Base-by-base conservation (phyloP, 2,888 invertebrate genomes). In the Pristionchus fissidentatus region DNA sequence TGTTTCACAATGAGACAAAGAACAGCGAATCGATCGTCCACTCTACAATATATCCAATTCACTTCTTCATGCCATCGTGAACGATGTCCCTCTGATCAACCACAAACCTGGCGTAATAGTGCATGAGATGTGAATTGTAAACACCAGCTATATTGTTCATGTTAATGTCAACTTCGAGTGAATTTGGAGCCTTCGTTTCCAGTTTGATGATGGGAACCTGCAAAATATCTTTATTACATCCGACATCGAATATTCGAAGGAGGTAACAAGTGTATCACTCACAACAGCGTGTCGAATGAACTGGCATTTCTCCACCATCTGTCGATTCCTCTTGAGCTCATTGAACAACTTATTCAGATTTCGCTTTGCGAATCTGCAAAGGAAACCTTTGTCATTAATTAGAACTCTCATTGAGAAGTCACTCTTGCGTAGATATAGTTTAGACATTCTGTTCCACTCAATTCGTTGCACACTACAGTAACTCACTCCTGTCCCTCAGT, bases 71-170 rank as follows among this genome's bases (percentile, higher is more conserved):
- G 22, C n/a, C 43, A 91, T 90, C 87, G 85, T 19, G 91, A 87
- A n/a, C n/a, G n/a, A n/a, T n/a, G n/a, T n/a, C n/a, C n/a, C n/a
- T n/a, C n/a, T n/a, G n/a, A n/a, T n/a, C n/a, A n/a, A n/a, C n/a
- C n/a, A n/a, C n/a, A n/a, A n/a, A n/a, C n/a, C n/a, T n/a, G n/a
- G n/a, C n/a, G 85, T 92, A 92, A 84, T 92, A 90, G 77, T 92
- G 91, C 26, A 91, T 86, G n/a, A 92, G 84, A 84, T 92, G 90
- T 0, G 91, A 90, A 84, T 92, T 92, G 85, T 90, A 89, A n/a
- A 92, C 88, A 35, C 92, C 92, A 38, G 92, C 88, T 29, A 87
- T 85, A 78, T 92, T 92, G 85, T 92, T 92, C 3, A 89, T 85
- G 80, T 92, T 92, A 32, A 92, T 85, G 86, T 92, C 92, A 26